phyloP scores from a whole-genome alignment of 2,797 vertebrate genomes.

The Denticeps clupeoides region DNA sequence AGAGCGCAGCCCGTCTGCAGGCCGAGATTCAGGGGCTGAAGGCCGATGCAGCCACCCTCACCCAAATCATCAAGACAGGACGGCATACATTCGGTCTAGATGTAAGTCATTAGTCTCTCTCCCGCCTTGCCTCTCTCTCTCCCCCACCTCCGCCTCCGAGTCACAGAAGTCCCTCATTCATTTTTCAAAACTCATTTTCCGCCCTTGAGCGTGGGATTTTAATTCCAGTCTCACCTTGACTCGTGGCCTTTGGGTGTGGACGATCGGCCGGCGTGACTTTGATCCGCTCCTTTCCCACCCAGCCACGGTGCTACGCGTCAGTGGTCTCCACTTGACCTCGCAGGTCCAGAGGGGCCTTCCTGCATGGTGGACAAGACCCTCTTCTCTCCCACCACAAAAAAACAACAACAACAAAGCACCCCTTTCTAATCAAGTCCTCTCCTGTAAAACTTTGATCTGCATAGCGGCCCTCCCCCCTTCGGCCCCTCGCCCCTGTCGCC shows the following conservation, averaged over 20 bases:
- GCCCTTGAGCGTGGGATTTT: constrained; percentile 28
- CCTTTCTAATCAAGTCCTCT: background rate
- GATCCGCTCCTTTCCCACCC: constrained; percentile 34
- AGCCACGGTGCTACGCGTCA: constrained; percentile 19
- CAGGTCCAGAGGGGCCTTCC: constrained; percentile 18
- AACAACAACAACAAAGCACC: background rate
- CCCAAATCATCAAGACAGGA: constrained; percentile 15
- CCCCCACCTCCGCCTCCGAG: constrained; percentile 11
- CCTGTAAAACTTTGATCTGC: constrained; percentile 29
- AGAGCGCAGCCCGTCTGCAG: constrained; percentile 19
- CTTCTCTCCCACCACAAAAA: background rate
- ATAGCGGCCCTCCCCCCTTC: constrained; percentile 3
- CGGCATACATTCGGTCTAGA: constrained; percentile 17
- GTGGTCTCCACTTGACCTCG: constrained; percentile 34
- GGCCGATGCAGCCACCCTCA: constrained; percentile 21
- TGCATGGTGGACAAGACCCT: background rate
- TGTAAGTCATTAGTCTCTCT: constrained; percentile 26
- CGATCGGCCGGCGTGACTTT: constrained; percentile 25
- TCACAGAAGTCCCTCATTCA: constrained; percentile 25
- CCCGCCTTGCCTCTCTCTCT: background rate
- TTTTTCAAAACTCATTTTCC: constrained; percentile 32
- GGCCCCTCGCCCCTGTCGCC: background rate
- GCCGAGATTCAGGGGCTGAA: constrained; percentile 32
- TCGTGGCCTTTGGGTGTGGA: constrained; percentile 33
- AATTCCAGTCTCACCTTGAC: constrained; percentile 34